Conservation (phyloP, 1,140 invertebrate genomes). For the Drosophila ambigua region DNA sequence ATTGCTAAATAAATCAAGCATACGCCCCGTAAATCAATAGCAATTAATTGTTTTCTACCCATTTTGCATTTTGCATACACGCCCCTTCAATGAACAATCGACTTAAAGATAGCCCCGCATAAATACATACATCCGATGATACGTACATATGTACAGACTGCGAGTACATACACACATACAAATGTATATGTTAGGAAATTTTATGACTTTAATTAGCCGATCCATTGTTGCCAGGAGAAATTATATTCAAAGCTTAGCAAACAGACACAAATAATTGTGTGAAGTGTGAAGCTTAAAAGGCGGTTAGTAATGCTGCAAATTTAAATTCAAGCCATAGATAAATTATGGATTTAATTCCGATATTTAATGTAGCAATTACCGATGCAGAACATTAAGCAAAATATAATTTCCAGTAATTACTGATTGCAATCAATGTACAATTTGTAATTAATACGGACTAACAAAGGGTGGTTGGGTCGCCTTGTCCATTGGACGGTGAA, state of each 20-base stretch:
- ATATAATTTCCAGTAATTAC: no score
- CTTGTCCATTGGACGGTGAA: no score
- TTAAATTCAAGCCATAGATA: no score
- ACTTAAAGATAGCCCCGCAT: conserved; percentile 31
- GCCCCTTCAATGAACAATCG: conserved; percentile 39
- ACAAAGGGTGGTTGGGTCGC: no score
- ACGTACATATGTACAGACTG: neutral
- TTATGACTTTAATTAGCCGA: conserved; percentile 40
- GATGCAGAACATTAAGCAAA: no score
- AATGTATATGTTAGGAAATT: neutral
- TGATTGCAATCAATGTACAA: no score
- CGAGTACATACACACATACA: neutral
- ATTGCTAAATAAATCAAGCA: conserved; percentile 68
- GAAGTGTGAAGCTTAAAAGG: no score
- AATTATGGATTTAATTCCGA: no score
- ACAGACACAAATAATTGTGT: no score
- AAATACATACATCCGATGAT: conserved; percentile 24
- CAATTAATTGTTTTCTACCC: conserved; percentile 66
- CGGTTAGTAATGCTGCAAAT: no score
- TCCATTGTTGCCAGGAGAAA: conserved; percentile 14
- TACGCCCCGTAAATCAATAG: conserved; percentile 75
- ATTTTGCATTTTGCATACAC: conserved; percentile 50
- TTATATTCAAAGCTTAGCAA: neutral
- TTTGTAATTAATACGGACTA: no score
- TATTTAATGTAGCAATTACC: no score